Percentiles rank a stretch among this genome's conserved stretches.
Conservation (phyloP, 2,797 vertebrate species). For the Pteronotus mesoamericanus region DNA sequence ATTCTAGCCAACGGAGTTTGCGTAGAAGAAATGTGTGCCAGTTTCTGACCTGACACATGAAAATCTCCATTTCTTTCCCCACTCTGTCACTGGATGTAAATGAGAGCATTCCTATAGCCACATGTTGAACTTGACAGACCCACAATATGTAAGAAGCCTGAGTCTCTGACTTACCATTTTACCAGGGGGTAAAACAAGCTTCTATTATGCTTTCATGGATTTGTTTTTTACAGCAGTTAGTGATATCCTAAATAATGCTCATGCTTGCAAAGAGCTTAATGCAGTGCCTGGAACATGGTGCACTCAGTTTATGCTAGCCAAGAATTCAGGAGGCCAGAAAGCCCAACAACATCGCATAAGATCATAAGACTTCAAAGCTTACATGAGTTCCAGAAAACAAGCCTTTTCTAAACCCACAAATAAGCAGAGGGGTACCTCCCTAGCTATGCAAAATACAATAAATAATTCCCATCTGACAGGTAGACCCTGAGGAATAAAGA, state of each 20-base stretch:
- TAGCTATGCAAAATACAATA: not conserved
- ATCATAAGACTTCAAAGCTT: not conserved
- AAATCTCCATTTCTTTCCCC: not conserved
- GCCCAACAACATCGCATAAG: not conserved
- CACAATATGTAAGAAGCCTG: not conserved
- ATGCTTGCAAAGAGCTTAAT: not conserved
- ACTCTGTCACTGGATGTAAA: not conserved
- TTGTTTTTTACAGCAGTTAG: not conserved
- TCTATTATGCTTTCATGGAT: not conserved
- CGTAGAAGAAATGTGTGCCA: not conserved
- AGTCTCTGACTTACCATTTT: not conserved
- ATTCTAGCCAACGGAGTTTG: not conserved
- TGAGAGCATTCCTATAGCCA: not conserved
- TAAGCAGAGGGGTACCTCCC: not conserved
- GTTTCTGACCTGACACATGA: not conserved
- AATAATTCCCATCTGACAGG: not conserved
- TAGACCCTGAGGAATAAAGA: not conserved
- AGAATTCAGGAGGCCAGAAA: slow-evolving; percentile 11
- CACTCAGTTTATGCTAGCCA: not conserved
- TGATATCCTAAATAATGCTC: not conserved
- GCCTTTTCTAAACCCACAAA: not conserved
- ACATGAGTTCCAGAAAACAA: not conserved
- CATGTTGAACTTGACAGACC: not conserved
- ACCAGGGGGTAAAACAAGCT: not conserved
- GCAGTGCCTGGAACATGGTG: not conserved